phyloP scores from a whole-genome alignment of 1,140 invertebrate genomes.

The Octopus bimaculoides region DNA sequence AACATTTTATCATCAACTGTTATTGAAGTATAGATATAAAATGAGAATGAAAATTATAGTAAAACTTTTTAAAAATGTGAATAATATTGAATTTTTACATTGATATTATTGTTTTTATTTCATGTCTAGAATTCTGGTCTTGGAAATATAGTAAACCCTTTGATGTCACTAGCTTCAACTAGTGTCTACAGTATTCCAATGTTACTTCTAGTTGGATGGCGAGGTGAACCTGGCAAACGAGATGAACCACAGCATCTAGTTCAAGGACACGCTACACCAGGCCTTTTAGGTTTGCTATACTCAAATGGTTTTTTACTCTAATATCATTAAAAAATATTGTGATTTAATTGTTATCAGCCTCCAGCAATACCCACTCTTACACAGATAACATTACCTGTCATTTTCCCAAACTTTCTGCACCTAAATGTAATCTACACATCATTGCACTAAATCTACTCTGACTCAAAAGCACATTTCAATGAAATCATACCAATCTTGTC shows the following conservation, averaged over 20 bases:
- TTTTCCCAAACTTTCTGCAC: too few relatives aligned
- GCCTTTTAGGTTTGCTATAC: slow-evolving; percentile 48
- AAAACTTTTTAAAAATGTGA: too few relatives aligned
- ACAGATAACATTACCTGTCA: neutral
- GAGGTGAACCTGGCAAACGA: slow-evolving; percentile 59
- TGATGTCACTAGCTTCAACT: slow-evolving; percentile 56
- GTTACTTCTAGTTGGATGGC: slow-evolving; percentile 59
- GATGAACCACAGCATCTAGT: slow-evolving; percentile 60
- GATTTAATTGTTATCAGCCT: neutral
- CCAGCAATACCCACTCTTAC: neutral
- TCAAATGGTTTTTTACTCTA: too few relatives aligned
- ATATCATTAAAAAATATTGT: slow-evolving; percentile 16
- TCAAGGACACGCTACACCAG: slow-evolving; percentile 58
- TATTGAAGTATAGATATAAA: too few relatives aligned
- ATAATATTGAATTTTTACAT: too few relatives aligned
- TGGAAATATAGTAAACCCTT: slow-evolving; percentile 59
- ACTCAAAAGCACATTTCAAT: too few relatives aligned
- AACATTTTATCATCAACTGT: too few relatives aligned
- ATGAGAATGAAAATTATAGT: too few relatives aligned
- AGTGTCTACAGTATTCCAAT: slow-evolving; percentile 59
- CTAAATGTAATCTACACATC: too few relatives aligned
- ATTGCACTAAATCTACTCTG: too few relatives aligned
- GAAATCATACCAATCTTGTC: too few relatives aligned
- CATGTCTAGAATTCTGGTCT: slow-evolving; percentile 56
- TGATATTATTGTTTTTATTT: neutral